phyloP scores from a whole-genome alignment of 2,888 invertebrate species.

The Keiferia lycopersicella region DNA sequence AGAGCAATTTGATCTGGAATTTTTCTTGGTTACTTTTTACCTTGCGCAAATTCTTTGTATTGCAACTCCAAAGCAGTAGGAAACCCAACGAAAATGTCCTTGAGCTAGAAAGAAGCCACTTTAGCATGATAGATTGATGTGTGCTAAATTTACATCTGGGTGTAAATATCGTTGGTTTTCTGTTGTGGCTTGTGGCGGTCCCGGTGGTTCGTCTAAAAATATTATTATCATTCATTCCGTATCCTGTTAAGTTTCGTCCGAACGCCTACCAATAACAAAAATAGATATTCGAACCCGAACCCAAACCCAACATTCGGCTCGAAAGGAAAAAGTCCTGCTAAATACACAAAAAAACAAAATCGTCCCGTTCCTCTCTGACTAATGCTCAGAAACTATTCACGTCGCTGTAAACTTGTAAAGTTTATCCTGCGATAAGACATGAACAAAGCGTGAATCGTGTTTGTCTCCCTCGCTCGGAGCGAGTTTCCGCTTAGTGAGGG shows the following conservation, averaged over 20 bases:
- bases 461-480: constrained; percentile 59
- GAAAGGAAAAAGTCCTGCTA: constrained; percentile 70
- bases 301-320: constrained; percentile 52
- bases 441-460: constrained; percentile 52
- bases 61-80: constrained; percentile 36
- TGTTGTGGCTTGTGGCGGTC: not conserved
- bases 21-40: not conserved
- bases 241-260: constrained; percentile 46
- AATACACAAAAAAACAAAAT: constrained; percentile 71
- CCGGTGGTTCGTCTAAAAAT: constrained; percentile 41
- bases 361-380: constrained; percentile 71
- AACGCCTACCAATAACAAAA: constrained; percentile 58
- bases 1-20: not conserved
- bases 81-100: constrained; percentile 39
- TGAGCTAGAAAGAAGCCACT: constrained; percentile 43
- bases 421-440: constrained; percentile 77
- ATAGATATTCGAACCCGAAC: constrained; percentile 57
- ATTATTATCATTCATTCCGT: constrained; percentile 41
- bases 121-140: constrained; percentile 27
- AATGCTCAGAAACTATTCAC: constrained; percentile 73
- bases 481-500: constrained; percentile 59
- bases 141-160: constrained; percentile 43
- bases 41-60: not conserved
- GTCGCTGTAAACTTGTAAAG: constrained; percentile 70
- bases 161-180: not conserved